Conservation (phyloP, 2,797 vertebrate species). For the Labroides dimidiatus region DNA sequence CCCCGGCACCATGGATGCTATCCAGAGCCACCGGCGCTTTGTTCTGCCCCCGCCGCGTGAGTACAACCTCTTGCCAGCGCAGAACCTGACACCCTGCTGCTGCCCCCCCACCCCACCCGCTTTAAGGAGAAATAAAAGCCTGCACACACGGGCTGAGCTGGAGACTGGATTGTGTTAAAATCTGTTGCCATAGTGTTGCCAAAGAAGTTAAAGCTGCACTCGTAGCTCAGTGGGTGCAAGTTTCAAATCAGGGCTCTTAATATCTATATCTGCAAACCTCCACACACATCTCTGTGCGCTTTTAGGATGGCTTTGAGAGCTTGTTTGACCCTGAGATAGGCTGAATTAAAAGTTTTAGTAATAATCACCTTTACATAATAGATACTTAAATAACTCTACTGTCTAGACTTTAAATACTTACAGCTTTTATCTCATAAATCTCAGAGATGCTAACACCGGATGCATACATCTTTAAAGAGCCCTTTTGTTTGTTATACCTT, state of each 20-base stretch:
- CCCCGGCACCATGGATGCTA: slow-evolving; percentile 60
- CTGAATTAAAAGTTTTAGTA: slow-evolving; percentile 7
- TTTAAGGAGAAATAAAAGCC: slow-evolving; percentile 63
- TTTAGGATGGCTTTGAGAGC: slow-evolving; percentile 19
- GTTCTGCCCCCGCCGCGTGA: slow-evolving; percentile 62
- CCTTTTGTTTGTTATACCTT: slow-evolving; percentile 17
- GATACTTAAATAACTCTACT: slow-evolving; percentile 12
- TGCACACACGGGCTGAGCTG: slow-evolving; percentile 50
- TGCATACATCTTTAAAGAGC: slow-evolving; percentile 28
- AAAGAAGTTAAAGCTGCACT: slow-evolving; percentile 61
- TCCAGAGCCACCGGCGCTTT: slow-evolving; percentile 73
- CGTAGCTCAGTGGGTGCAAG: slow-evolving; percentile 54
- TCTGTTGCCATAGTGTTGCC: slow-evolving; percentile 52
- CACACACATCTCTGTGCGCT: slow-evolving; percentile 25
- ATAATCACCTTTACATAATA: slow-evolving; percentile 10
- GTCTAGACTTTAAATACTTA: slow-evolving; percentile 28
- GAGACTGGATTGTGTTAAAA: slow-evolving; percentile 49
- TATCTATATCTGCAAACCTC: slow-evolving; percentile 42
- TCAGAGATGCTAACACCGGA: neutral
- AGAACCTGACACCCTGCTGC: slow-evolving; percentile 64
- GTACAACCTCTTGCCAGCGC: slow-evolving; percentile 61
- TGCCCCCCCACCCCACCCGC: slow-evolving; percentile 39
- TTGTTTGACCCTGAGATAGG: slow-evolving; percentile 39
- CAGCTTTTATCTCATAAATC: slow-evolving; percentile 30
- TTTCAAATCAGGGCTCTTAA: slow-evolving; percentile 41